Evolutionary conservation across 2,113 vertebrate genomes (phyloP), one percentile per base, ranked within the genome.

Genomic region (Dolichotis patagonum): DNA sequence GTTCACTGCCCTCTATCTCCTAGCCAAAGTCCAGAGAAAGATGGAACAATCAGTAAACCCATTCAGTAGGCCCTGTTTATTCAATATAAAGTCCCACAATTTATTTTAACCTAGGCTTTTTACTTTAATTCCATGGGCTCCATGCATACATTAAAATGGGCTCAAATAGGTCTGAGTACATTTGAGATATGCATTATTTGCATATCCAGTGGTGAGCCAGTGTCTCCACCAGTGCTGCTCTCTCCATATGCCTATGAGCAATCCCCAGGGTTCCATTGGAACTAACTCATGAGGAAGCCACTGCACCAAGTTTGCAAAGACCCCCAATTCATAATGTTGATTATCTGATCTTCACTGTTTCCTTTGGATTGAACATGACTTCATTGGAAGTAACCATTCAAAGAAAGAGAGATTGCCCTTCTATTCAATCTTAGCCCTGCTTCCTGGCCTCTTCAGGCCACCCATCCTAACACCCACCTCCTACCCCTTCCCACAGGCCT

Each of bases 41-140:
- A 80, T 49, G 84, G 80, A 81, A 95, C 52, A 86, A 75, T 52
- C 46, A 35, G 84, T 32, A 90, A 92, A 84, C 28, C 12, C 56
- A 88, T 90, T 89, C 17, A 80, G 89, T 80, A 89, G 65, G 28
- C 91, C 58, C 24, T 87, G 86, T 95, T 92, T 94, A 91, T 75
- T 97, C 54, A 73, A 52, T 52, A 5, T 85, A 92, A 77, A 96
- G 35, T 38, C 62, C 81, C n/a, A 26, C 75, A 67, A 93, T 96
- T 90, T 85, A 41, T 91, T 96, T 63, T 19, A 86, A 65, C 24
- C 49, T 78, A 93, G 67, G 83, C 32, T 92, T 82, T 97, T 91
- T 82, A 83, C 73, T 54, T 90, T 84, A 46, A 86, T 83, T 78
- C 16, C 63, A 16, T 46, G 43, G 60, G 41, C 43, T 93, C 84